Evolutionary conservation across 2,888 invertebrate species (phyloP), one percentile per base, ranked within the genome.

Genomic region (Eurois occulta): DNA sequence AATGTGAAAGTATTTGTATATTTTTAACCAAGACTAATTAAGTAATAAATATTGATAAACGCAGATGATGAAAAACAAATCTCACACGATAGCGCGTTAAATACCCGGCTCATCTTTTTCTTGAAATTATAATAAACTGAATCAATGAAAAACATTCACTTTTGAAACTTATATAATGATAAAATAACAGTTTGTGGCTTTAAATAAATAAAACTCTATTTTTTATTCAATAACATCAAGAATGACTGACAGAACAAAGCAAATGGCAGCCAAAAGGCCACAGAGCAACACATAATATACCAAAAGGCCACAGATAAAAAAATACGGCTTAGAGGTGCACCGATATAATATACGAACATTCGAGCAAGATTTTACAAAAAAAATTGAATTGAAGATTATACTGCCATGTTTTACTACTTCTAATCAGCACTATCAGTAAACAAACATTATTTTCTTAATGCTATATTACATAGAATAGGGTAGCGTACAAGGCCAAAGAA

Each of bases 211-310:
- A 89, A 89, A 90, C 86, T 86, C 52, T 92, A 92, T 90, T 86
- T 86, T 91, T 90, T 91, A 91, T 93, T 95, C 94, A 96, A 95
- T 95, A 96, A 96, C 95, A 96, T 95, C 93, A 95, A 95, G 95
- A 94, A 86, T 89, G 92, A 94, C 94, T 96, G 96, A 96, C 96
- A 95, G 95, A 93, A 93, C 89, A 92, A 91, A 94, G 95, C 95
- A 96, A 95, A 95, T 95, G 94, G 94, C 93, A 94, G 93, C 92
- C 91, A 92, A 89, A 88, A 87, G 28, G 35, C 67, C 80, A 88
- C 88, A 91, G 90, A 87, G 35, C 67, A 80, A 88, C 88, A 91
- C 90, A 87, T 75, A 81, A 48, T n/a, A n/a, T n/a, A n/a, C 92
- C 91, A 92, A 89, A 88, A 87, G 28, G 35, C 67, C 80, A 88